Base-by-base conservation (phyloP, 2,888 invertebrate genomes). In the Papilio elwesi region DNA sequence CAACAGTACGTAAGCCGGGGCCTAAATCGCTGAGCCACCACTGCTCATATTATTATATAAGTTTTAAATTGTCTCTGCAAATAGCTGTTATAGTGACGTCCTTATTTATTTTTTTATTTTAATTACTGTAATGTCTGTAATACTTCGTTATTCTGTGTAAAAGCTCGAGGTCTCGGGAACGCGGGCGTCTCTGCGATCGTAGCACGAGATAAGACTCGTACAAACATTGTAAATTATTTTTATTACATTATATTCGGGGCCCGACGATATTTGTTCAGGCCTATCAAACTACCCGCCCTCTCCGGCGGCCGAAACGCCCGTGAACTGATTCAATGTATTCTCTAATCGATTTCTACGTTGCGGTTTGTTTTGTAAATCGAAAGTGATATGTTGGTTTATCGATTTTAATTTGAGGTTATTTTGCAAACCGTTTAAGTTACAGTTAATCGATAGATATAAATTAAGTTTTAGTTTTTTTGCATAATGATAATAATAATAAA, bases 141-240 rank as follows among this genome's bases (percentile, higher is more conserved):
- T 2, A n/a, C 1, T 26, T 43, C 12, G 26, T 38, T 88, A 80
- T 79, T 83, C 91, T 91, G 80, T 74, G 47, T 7, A 16, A 53
- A 43, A 15, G 72, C 74, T 81, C 78, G 83, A 79, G 78, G 81
- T 75, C 68, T 55, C 77, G 75, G 72, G 81, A 83, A 82, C 78
- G 84, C 90, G 85, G 88, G 90, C 89, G 91, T 88, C 89, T 86
- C 87, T 85, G 85, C 81, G 90, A 91, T 92, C 87, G 83, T 79
- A 84, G 80, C 83, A 75, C 79, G 79, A 85, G 92, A 93, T 92
- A 87, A 88, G 84, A 84, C 84, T 77, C 83, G 87, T 83, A 91
- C 86, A 89, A 90, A 91, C 91, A 90, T 90, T 89, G 91, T 93
- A 92, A 93, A 92, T 93, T 90, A 92, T 89, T 90, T 92, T 92